phyloP scores from a whole-genome alignment of 2,113 vertebrate genomes.

The Morone saxatilis region DNA sequence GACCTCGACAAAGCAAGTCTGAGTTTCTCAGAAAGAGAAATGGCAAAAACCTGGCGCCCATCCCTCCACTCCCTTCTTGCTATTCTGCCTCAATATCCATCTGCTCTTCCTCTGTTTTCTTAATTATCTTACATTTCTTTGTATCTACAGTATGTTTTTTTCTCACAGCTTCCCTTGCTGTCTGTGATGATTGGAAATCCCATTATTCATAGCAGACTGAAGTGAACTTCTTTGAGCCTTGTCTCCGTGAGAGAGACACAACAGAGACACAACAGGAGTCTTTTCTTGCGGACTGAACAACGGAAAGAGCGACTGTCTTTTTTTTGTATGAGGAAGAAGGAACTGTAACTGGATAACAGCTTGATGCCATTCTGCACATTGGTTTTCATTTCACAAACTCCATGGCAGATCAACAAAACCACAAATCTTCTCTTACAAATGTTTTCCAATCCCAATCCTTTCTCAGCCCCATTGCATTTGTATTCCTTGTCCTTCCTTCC shows the following conservation, averaged over 20 bases:
- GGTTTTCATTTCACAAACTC: conserved; percentile 29
- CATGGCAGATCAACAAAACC: conserved; percentile 6
- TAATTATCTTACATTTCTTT: conserved; percentile 6
- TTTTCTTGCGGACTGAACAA: not conserved
- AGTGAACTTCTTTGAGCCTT: conserved; percentile 15
- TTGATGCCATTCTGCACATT: not conserved
- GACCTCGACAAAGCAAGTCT: not conserved
- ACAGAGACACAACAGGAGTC: not conserved
- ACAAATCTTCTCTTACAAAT: not conserved
- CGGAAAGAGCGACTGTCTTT: not conserved
- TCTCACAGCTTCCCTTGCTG: not conserved
- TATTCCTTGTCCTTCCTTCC: not conserved
- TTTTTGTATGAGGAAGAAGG: not conserved
- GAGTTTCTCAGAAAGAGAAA: not conserved
- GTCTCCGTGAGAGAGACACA: not conserved
- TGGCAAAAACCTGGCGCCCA: not conserved
- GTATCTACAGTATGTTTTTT: not conserved
- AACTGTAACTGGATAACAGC: conserved; percentile 12
- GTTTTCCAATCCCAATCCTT: not conserved
- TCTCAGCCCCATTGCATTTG: not conserved
- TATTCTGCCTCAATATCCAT: not conserved
- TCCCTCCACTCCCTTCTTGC: not conserved
- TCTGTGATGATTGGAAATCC: conserved; percentile 21
- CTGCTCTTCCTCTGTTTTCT: not conserved
- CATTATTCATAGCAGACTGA: conserved; percentile 17